Evolutionary conservation across 2,888 invertebrate genomes (phyloP).

Genomic region (Koerneria pararmatus): DNA sequence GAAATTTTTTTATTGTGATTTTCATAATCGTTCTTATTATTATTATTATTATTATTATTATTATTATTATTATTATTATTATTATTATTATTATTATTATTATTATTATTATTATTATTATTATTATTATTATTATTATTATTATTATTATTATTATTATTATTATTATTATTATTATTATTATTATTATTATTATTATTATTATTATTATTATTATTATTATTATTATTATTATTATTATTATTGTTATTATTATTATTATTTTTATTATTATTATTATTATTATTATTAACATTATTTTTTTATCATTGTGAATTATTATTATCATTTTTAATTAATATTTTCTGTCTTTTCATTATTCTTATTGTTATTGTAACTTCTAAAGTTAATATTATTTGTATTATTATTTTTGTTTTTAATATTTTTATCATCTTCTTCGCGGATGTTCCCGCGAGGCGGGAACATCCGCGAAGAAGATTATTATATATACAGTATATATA

Average conservation of each 20-base stretch:
- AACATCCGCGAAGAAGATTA: too few species aligned
- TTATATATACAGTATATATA: too few species aligned
- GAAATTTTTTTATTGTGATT: neutral
- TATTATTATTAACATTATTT: neutral
- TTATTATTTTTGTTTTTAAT: neutral
- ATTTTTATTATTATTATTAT: slow-evolving; percentile 2
- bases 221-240: slow-evolving; percentile 2
- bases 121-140: slow-evolving; percentile 2
- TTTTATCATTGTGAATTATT: neutral
- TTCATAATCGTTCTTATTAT: too few species aligned
- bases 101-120: slow-evolving; percentile 1
- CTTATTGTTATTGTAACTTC: neutral
- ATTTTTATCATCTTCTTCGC: too few species aligned
- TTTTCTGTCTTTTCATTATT: too few species aligned
- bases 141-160: slow-evolving; percentile 2
- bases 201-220: slow-evolving; percentile 2
- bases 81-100: slow-evolving; percentile 1
- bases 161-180: slow-evolving; percentile 2
- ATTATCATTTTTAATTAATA: too few species aligned
- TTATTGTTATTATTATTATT: slow-evolving; percentile 1
- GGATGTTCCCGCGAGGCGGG: too few species aligned
- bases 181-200: slow-evolving; percentile 2
- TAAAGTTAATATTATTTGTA: neutral
- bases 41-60: slow-evolving; percentile 2
- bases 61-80: slow-evolving; percentile 2